A percentile compares a stretch with the other conserved stretches of the same genome.
phyloP scores from a whole-genome alignment of 2,113 vertebrate species.

The Orientallactaga bullata region DNA sequence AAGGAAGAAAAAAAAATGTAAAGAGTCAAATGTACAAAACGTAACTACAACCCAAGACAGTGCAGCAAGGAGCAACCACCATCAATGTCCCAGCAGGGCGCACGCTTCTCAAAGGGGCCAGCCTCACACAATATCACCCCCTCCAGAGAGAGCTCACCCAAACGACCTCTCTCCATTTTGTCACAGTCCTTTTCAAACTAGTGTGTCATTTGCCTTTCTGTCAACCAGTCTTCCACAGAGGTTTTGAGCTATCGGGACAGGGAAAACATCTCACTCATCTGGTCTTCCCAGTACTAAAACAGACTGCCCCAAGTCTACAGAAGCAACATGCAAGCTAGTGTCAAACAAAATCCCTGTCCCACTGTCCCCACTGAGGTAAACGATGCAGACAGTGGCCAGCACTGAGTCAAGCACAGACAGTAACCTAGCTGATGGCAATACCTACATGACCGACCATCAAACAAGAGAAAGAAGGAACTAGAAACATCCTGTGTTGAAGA shows the following conservation, averaged over 20 bases:
- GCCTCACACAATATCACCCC: neutral
- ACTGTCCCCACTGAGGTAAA: neutral
- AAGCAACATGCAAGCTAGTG: neutral
- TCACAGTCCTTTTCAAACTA: too few relatives aligned
- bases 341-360: neutral
- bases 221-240: neutral
- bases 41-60: neutral
- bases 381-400: neutral
- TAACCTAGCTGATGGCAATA: neutral
- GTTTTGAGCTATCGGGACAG: neutral
- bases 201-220: neutral
- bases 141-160: neutral
- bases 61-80: neutral
- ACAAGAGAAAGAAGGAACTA: neutral
- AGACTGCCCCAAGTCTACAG: neutral
- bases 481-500: neutral
- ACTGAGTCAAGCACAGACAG: neutral
- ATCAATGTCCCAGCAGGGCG: too few relatives aligned
- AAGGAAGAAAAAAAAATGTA: constrained; percentile 12
- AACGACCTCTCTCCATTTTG: neutral
- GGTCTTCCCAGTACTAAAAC: neutral
- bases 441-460: neutral
- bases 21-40: neutral
- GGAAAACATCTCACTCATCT: neutral
- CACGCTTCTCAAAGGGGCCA: neutral